A percentile compares a stretch with the other conserved stretches of the same genome.
These are phyloP conservation scores for Embidobia sp. DNA, from an alignment of 2,888 invertebrate genomes.

Conservation along the genomic window DNA sequence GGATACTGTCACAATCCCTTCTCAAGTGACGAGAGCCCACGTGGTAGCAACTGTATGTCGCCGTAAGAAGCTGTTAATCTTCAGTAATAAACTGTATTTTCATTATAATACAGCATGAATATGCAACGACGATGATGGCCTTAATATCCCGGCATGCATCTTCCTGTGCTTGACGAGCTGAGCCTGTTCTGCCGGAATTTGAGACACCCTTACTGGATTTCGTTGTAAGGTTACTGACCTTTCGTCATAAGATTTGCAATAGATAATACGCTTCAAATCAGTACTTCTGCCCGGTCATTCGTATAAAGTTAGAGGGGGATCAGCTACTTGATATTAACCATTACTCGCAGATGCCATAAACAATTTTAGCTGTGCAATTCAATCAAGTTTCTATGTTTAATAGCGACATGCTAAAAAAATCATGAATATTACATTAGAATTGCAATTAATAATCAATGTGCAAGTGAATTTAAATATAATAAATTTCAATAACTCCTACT, in stretches of 20 bases:
- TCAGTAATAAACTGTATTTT: constrained; percentile 82
- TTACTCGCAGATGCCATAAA: neutral
- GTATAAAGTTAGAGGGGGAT: neutral
- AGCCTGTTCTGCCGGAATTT: constrained; percentile 80
- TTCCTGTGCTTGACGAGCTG: constrained; percentile 81
- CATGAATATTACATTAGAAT: too few relatives aligned
- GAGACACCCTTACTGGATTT: constrained; percentile 79
- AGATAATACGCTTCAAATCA: constrained; percentile 14
- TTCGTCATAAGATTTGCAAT: constrained; percentile 53
- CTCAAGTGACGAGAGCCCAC: constrained; percentile 60
- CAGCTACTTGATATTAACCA: neutral
- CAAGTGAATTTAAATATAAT: too few relatives aligned
- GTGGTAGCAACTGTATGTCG: constrained; percentile 75
- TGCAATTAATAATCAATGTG: too few relatives aligned
- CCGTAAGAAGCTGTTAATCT: constrained; percentile 82
- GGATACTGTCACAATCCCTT: constrained; percentile 64
- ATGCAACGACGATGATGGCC: constrained; percentile 82
- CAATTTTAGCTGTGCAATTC: too few relatives aligned
- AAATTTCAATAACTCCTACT: too few relatives aligned
- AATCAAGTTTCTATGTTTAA: too few relatives aligned
- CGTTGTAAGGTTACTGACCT: constrained; percentile 73
- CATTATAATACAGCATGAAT: constrained; percentile 82
- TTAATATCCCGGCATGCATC: constrained; percentile 81
- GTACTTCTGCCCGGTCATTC: neutral
- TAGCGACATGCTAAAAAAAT: too few relatives aligned